Evolutionary conservation across 2,113 vertebrate species (phyloP).

Genomic region (Cervus canadensis): DNA sequence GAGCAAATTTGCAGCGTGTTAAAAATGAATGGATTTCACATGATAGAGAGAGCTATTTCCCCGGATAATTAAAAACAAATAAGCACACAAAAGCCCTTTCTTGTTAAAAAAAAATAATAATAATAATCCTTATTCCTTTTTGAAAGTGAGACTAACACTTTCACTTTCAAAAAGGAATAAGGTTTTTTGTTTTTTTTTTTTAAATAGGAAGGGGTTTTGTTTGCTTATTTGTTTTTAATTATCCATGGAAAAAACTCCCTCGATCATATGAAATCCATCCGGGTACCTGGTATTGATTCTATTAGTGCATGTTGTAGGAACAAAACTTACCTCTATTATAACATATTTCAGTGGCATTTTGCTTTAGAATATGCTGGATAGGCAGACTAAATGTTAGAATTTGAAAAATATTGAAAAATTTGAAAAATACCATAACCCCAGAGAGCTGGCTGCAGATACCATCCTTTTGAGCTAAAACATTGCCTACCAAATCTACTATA

Average conservation of each 20-base stretch:
- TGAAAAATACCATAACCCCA: background rate
- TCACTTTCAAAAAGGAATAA: background rate
- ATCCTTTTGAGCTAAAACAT: background rate
- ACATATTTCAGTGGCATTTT: background rate
- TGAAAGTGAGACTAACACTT: background rate
- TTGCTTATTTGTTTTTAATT: background rate
- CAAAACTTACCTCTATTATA: background rate
- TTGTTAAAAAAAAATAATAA: background rate
- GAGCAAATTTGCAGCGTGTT: background rate
- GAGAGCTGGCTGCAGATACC: background rate
- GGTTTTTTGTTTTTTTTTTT: background rate
- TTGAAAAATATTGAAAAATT: background rate
- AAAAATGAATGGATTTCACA: background rate
- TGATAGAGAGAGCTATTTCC: background rate
- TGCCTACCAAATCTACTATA: background rate
- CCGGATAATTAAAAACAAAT: background rate
- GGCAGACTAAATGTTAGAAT: background rate
- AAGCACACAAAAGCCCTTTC: background rate
- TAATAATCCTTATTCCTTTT: background rate
- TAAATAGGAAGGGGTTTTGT: background rate
- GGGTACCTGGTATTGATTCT: background rate
- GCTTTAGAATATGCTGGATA: background rate
- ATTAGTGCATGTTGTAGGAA: background rate
- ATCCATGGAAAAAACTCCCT: background rate
- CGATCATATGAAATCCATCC: background rate